A percentile compares a stretch with the other conserved stretches of the same genome.
Evolutionary conservation across 2,888 invertebrate species (phyloP).

Genomic region (Tolmerus cingulatus): DNA sequence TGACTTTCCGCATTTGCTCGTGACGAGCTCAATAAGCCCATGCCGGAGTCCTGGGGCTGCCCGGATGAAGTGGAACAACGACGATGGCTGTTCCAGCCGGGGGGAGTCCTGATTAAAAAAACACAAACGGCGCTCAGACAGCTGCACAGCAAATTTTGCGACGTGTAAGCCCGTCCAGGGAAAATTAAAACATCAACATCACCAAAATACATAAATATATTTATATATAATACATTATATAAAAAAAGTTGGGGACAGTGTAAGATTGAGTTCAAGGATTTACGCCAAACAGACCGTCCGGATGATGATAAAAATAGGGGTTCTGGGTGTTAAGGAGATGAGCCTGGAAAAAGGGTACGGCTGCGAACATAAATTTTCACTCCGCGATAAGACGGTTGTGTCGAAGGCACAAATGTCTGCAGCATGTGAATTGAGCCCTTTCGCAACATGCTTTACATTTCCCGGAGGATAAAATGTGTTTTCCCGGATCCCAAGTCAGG

Average conservation of each 20-base stretch:
- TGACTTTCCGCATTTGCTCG: slow-evolving; percentile 20
- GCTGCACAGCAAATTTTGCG: background rate
- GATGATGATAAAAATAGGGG: background rate
- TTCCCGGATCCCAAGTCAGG: background rate
- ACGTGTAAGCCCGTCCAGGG: background rate
- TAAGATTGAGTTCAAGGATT: slow-evolving; percentile 29
- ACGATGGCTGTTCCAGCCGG: background rate
- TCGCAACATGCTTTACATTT: slow-evolving; percentile 21
- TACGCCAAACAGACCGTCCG: background rate
- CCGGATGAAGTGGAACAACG: background rate
- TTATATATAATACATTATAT: too few relatives aligned
- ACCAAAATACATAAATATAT: background rate
- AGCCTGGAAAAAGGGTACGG: background rate
- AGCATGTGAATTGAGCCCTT: background rate
- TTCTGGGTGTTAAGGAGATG: background rate
- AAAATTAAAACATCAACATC: slow-evolving; percentile 29
- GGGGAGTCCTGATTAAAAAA: background rate
- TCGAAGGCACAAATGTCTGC: slow-evolving; percentile 6
- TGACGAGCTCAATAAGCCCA: background rate
- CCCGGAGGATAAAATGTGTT: background rate
- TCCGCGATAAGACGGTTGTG: background rate
- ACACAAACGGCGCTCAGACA: background rate
- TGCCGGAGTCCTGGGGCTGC: background rate
- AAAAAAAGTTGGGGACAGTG: background rate
- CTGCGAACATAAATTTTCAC: slow-evolving; percentile 35